phyloP scores from a whole-genome alignment of 2,888 invertebrate species.

The Cremastobaeus sp. region DNA sequence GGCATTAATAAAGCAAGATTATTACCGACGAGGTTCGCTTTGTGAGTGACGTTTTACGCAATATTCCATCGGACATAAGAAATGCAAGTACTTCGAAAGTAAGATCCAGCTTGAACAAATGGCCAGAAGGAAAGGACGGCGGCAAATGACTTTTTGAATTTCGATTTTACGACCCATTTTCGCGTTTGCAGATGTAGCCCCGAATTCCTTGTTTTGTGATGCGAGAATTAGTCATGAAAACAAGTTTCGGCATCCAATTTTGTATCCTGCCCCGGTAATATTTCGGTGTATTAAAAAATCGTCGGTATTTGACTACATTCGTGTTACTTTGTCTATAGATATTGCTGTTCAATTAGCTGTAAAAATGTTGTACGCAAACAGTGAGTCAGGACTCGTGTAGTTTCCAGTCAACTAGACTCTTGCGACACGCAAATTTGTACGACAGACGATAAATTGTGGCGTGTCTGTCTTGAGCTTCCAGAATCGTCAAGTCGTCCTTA shows the following conservation, averaged over 20 bases:
- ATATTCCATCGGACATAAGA: constrained; percentile 49
- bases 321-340: no score
- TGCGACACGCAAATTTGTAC: constrained; percentile 44
- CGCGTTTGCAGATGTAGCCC: no score
- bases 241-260: no score
- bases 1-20: constrained; percentile 58
- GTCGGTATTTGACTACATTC: no score
- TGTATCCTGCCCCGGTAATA: no score
- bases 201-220: no score
- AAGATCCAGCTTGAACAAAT: constrained; percentile 25
- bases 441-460: constrained; percentile 48
- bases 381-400: constrained; percentile 50
- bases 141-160: constrained; percentile 40
- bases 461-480: constrained; percentile 49
- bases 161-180: no score
- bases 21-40: constrained; percentile 52
- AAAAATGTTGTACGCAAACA: constrained; percentile 48
- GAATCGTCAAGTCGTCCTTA: constrained; percentile 60
- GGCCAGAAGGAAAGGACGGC: constrained; percentile 29
- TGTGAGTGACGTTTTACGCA: constrained; percentile 58
- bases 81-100: constrained; percentile 46
- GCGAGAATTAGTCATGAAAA: no score
- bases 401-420: constrained; percentile 58
- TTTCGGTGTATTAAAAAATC: no score
- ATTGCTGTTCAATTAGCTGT: constrained; percentile 53